Evolutionary conservation across 2,113 vertebrate genomes (phyloP), one percentile per base, ranked within the genome.

Genomic region (Solea senegalensis): DNA sequence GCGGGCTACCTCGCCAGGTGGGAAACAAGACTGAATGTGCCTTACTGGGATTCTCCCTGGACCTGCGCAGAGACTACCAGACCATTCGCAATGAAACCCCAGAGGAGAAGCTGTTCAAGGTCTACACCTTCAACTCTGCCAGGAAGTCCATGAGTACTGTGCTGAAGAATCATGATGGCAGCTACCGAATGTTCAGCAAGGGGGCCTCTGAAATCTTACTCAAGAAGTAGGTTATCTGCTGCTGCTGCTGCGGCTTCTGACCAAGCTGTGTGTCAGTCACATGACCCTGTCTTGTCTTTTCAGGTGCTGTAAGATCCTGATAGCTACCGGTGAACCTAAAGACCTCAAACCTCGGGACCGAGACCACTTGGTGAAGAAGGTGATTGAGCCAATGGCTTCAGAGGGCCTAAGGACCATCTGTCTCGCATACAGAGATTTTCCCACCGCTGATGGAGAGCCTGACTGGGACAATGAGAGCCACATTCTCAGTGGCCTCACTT

Each of bases 1-100:
- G 98, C 75, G 98, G 97, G 79, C 93, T 98, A 70, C 95, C 96
- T 56, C 95, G 96, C 78, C 98, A 99, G 75, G 94, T 98, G 82
- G 98, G 98, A 87, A 99, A 99, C 94, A 99, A 99, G 95, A 99
- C 98, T 76, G 98, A 99, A 95, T 99, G 98, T 97, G 96, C 98
- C 95, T 96, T 99, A 95, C 89, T 99, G 92, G 96, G 97, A 86
- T 88, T 98, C 80, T 84, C 94, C 84, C 90, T 95, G 76, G 94
- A 97, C 89, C 92, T 99, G 86, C 94, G 92, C 76, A 92, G 93
- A 66, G 97, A 98, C 91, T 99, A 98, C 89, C 96, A 98, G 89
- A 91, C 93, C 2, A 90, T 98, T 77, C 95, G 98, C 89, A 96
- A 95, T 52, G 95, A 97, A 85, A 96, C 96, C 85, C 96, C 97